Percentiles rank a stretch among this genome's conserved stretches.
Conservation (phyloP, 1,140 invertebrate genomes). For the Gryon sp. region DNA sequence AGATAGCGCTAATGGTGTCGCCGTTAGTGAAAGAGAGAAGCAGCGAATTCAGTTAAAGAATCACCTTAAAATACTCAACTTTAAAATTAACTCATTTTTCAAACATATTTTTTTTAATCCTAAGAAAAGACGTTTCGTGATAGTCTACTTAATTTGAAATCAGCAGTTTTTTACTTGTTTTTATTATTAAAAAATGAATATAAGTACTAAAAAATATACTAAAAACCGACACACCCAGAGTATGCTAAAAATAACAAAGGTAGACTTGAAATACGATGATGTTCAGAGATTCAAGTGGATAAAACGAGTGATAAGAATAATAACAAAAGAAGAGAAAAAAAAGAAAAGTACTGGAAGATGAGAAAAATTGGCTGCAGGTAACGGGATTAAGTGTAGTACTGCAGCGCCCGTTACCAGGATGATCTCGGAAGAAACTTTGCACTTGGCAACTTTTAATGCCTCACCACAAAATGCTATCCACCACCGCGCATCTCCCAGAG, state of each 20-base stretch:
- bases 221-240: background rate
- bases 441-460: constrained; percentile 78
- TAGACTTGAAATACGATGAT: constrained; percentile 12
- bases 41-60: too few species aligned
- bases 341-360: constrained; percentile 34
- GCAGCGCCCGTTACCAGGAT: constrained; percentile 70
- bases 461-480: constrained; percentile 70
- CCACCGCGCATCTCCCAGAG: constrained; percentile 4
- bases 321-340: constrained; percentile 48
- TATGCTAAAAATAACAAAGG: constrained; percentile 2
- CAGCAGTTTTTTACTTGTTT: too few species aligned
- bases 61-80: too few species aligned
- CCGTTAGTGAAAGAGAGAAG: too few species aligned
- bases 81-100: too few species aligned
- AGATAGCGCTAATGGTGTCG: too few species aligned
- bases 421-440: constrained; percentile 77
- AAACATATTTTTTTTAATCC: too few species aligned
- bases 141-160: too few species aligned
- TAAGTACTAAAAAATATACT: too few species aligned
- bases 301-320: constrained; percentile 54
- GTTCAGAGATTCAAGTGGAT: constrained; percentile 50
- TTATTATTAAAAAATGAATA: too few species aligned
- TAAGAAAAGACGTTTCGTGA: too few species aligned
- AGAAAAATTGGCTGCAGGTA: constrained; percentile 77
- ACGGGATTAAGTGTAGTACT: constrained; percentile 75